Percentiles rank a stretch among this genome's conserved stretches.
Conservation (phyloP, 2,888 invertebrate genomes). For the Cataglyphis livida region DNA sequence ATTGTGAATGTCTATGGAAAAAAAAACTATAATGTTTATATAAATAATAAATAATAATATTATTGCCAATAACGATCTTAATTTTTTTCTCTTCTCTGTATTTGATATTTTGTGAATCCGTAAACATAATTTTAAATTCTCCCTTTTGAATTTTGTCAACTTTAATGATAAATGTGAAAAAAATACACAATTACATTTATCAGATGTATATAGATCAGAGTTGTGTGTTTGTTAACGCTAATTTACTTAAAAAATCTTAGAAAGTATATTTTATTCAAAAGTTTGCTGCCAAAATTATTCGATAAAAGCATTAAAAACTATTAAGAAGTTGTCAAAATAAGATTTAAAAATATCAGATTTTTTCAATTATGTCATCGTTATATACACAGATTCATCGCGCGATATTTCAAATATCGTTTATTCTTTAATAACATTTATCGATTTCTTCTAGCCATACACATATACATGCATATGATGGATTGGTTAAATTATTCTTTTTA, state of each 20-base stretch:
- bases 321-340: neutral
- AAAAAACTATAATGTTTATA: neutral
- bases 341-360: conserved; percentile 33
- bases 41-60: neutral
- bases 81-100: neutral
- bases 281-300: neutral
- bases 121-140: neutral
- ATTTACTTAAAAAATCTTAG: neutral
- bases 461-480: neutral
- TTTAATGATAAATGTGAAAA: neutral
- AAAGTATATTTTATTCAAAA: neutral
- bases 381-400: neutral
- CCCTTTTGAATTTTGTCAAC: neutral
- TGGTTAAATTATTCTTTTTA: neutral
- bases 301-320: neutral
- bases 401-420: neutral
- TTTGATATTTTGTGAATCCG: neutral
- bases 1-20: neutral
- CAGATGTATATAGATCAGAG: neutral
- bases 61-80: neutral
- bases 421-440: neutral
- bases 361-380: neutral
- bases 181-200: neutral
- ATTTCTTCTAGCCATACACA: neutral
- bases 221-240: neutral